phyloP scores from a whole-genome alignment of 1,140 invertebrate species.

The Trachymyrmex cornetzi region DNA sequence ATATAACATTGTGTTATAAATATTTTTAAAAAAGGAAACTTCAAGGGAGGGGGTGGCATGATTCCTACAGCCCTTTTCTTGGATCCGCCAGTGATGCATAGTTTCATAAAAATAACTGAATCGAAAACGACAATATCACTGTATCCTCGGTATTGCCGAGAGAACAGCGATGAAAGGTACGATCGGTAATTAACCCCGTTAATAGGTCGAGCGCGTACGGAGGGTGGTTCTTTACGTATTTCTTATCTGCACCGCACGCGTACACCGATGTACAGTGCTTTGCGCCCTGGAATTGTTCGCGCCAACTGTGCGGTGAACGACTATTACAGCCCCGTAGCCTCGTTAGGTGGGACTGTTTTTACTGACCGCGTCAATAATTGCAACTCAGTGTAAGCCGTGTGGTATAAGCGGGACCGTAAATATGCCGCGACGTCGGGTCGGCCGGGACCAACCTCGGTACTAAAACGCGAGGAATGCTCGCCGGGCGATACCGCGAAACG shows the following conservation, averaged over 20 bases:
- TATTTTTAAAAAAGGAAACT: too few species aligned
- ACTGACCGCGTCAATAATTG: conserved; percentile 71
- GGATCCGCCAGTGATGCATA: too few species aligned
- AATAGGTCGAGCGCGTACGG: conserved; percentile 39
- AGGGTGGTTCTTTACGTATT: conserved; percentile 61
- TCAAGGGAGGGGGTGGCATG: too few species aligned
- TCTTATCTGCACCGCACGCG: conserved; percentile 46
- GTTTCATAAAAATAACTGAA: neutral
- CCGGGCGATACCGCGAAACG: neutral
- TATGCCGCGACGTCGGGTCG: conserved; percentile 60
- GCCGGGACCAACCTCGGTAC: conserved; percentile 18
- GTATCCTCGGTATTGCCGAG: conserved; percentile 24
- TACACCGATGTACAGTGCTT: conserved; percentile 45
- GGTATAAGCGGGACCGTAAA: conserved; percentile 63
- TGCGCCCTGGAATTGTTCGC: conserved; percentile 64
- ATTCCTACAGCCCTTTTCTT: too few species aligned
- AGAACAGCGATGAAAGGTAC: conserved; percentile 29
- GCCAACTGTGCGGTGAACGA: conserved; percentile 39
- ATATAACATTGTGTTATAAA: too few species aligned
- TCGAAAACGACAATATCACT: neutral
- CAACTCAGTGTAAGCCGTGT: conserved; percentile 58
- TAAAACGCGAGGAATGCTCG: conserved; percentile 36
- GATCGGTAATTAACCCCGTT: conserved; percentile 72
- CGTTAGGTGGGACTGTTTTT: conserved; percentile 58
- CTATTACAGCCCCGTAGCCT: conserved; percentile 55